Conservation (phyloP, 2,113 vertebrate genomes). For the Platysternon megacephalum region DNA sequence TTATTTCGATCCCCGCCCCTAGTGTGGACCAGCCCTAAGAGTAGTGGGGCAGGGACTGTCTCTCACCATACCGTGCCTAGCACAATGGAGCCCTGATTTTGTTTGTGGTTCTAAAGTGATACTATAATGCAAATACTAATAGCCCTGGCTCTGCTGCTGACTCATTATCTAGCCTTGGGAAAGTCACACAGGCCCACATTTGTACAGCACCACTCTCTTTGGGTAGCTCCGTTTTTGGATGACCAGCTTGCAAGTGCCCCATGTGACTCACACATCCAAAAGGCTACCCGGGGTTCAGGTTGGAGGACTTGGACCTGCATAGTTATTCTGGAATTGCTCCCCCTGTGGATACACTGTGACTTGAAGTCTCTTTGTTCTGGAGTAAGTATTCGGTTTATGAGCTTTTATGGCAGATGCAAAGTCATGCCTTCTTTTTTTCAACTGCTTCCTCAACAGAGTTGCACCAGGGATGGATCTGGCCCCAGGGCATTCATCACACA, state of each 20-base stretch:
- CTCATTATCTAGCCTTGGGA: neutral
- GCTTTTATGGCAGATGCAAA: neutral
- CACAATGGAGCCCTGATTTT: neutral
- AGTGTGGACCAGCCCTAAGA: too few relatives aligned
- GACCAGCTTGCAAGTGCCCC: neutral
- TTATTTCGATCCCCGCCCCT: too few relatives aligned
- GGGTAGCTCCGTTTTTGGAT: neutral
- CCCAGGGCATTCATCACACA: neutral
- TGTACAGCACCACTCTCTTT: neutral
- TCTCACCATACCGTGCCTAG: neutral
- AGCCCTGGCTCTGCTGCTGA: neutral
- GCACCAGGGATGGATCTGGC: neutral
- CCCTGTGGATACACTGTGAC: neutral
- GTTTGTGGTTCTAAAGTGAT: neutral
- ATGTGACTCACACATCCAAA: neutral
- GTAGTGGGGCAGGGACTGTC: neutral
- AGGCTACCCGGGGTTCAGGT: neutral
- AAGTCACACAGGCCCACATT: neutral
- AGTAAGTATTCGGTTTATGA: neutral
- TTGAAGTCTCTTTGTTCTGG: neutral
- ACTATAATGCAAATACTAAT: neutral
- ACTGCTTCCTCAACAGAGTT: neutral
- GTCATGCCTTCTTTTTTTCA: neutral
- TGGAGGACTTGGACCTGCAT: neutral
- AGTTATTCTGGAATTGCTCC: neutral